Base-by-base conservation (phyloP, 1,140 invertebrate genomes). In the Zophobas morio region DNA sequence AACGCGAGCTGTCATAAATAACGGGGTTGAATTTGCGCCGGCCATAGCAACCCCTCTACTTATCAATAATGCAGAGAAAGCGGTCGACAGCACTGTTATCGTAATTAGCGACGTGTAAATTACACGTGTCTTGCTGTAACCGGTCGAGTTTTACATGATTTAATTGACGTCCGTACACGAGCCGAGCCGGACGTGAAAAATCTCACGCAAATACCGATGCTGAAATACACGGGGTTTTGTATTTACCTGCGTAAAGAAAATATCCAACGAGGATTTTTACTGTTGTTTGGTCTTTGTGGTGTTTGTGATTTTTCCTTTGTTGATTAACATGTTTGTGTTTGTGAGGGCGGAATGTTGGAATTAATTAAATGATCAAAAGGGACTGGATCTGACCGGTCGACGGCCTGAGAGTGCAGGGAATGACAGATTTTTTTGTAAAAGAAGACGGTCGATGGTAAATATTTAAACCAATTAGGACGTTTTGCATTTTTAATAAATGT, bases 131-230 rank as follows among this genome's bases (percentile, higher is more conserved):
- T 4, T 51, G 49, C 20, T 51, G 49, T 51, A 6, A 6, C 49
- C 20, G 49, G 49, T 20, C 6, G 49, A 20, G 49, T 51, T 51
- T 20, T 51, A 51, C 49, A 51, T 51, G 49, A 51, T 51, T 51
- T 51, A 20, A 51, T 51, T 20, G 49, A 4, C 49, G 49, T 20
- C n/a, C n/a, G n/a, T 2, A 51, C 49, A 51, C 49, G 49, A 51
- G n/a, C 6, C 20, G 6, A 20, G 4, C n/a, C 4, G n/a, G 2
- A 51, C 49, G 49, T 51, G 49, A 20, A 51, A 51, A 51, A 51
- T 20, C 2, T 4, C 49, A 51, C 49, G 49, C 49, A 20, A 20
- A 20, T 20, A 20, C 20, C 20, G 20, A 20, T 20, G 20, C 20
- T 20, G 20, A 20, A 20, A 20, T 20, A 20, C 20, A 20, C 20